Base-by-base conservation (phyloP, 2,797 vertebrate species). In the Huso huso region DNA sequence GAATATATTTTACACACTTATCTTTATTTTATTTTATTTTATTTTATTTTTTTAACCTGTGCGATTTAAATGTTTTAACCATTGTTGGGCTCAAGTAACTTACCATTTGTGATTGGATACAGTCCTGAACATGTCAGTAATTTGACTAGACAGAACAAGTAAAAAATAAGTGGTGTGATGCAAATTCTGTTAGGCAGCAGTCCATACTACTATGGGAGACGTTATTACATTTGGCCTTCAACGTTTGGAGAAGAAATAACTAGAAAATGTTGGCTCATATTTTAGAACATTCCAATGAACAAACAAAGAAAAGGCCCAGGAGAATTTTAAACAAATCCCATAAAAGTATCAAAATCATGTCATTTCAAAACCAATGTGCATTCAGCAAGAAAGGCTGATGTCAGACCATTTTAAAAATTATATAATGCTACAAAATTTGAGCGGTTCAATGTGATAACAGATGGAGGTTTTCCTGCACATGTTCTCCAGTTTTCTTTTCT, bases 351-450 rank as follows among this genome's bases (percentile, higher is more conserved):
- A 73, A 65, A 65, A 52, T 23, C 15, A 68, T 72, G 70, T 61
- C 68, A 76, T 66, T 66, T 66, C 55, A 71, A 65, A 62, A 76
- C 63, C 67, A 66, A 51, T 58, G 60, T 68, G 64, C 66, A 67
- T 74, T 78, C 71, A 69, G 73, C 64, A 61, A 67, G 57, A 75
- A 61, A 70, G 57, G 11, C 71, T 71, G 67, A 73, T 76, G 79
- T 80, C 77, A 77, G 81, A 72, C 70, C 64, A 71, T 71, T 69
- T 75, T 74, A 81, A 76, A 73, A 74, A 76, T 82, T 73, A 76
- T 73, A 73, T 70, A 68, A 76, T 71, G 68, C 70, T 71, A 68
- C 72, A 75, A 49, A 57, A 70, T 78, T 73, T 67, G 37, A 37
- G 4, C 5, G 37, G 37, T 4, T 37, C 37, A 37, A 37, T 37